A percentile compares a stretch with the other conserved stretches of the same genome.
Evolutionary conservation across 2,888 invertebrate genomes (phyloP).

Genomic region (Acanthosepion esculentum): DNA sequence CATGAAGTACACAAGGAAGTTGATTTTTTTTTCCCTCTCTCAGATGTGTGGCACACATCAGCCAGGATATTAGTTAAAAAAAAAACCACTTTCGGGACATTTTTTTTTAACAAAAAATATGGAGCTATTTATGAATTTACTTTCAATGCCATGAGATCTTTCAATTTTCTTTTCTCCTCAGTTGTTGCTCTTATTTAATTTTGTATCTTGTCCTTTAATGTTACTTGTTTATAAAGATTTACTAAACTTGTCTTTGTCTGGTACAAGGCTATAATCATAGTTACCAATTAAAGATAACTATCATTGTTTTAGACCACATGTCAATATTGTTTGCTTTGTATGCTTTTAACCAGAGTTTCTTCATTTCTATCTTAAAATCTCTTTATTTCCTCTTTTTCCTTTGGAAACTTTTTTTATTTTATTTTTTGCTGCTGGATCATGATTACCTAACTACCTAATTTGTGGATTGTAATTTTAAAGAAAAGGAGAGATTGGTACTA

Average conservation of each 20-base stretch:
- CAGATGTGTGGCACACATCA: background rate
- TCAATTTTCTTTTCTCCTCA: no score
- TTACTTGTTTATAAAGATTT: no score
- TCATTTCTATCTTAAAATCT: background rate
- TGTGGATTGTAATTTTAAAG: background rate
- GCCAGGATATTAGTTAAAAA: background rate
- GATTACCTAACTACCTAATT: background rate
- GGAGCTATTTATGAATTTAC: background rate
- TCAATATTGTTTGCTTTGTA: no score
- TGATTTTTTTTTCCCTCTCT: background rate
- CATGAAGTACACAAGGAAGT: background rate
- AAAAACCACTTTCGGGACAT: background rate
- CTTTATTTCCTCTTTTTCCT: background rate
- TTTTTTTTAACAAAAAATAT: background rate
- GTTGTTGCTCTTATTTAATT: no score
- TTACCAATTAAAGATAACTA: no score
- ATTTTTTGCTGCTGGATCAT: background rate
- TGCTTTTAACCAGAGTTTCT: background rate
- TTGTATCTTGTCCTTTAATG: no score
- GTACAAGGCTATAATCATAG: no score
- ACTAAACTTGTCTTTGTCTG: no score
- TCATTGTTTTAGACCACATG: background rate
- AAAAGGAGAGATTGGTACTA: no score
- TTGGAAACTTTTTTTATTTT: no score
- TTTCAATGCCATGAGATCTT: background rate